Base-by-base conservation (phyloP, 2,888 invertebrate genomes). In the Leptopterna dolabrata region DNA sequence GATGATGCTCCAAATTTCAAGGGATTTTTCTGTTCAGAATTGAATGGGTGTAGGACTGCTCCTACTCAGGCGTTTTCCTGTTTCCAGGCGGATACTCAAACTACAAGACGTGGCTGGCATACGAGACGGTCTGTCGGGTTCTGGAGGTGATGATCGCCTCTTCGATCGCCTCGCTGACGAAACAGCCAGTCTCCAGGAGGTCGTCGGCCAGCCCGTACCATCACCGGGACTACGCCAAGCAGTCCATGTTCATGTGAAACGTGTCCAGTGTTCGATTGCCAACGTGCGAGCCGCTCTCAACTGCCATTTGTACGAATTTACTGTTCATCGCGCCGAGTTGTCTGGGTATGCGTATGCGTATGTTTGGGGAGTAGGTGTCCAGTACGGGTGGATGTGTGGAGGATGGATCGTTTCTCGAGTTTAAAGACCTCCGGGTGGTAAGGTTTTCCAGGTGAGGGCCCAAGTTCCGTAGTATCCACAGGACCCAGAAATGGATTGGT, bases 31-130 rank as follows among this genome's bases (percentile, higher is more conserved):
- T 2, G 7, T 36, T 36, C 7, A 4, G 36, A 7, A 4, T 36
- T 36, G n/a, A 4, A 36, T 36, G 7, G 2, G 2, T 36, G 36
- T 7, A 36, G 7, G 2, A 36, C 2, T 36, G 36, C n/a, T n/a
- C n/a, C n/a, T n/a, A n/a, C n/a, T n/a, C n/a, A n/a, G n/a, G n/a
- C n/a, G 36, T 43, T 83, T 36, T n/a, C n/a, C n/a, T n/a, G 4
- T 76, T 85, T 86, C 7, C 76, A 88, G 88, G 87, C 41, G 87
- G 87, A 86, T 88, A 87, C 63, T 87, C 88, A 47, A 91, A 92
- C 81, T 92, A 93, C 13, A 93, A 93, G 93, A 93, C 93, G 0
- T 94, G 94, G 94, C 92, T 94, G 80, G 90, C 92, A 36, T 93
- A 93, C 90, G 93, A 94, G 90, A 93, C 94, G 0, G 84, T 93